Evolutionary conservation across 2,113 vertebrate genomes (phyloP).

Genomic region (Mustelus asterias): DNA sequence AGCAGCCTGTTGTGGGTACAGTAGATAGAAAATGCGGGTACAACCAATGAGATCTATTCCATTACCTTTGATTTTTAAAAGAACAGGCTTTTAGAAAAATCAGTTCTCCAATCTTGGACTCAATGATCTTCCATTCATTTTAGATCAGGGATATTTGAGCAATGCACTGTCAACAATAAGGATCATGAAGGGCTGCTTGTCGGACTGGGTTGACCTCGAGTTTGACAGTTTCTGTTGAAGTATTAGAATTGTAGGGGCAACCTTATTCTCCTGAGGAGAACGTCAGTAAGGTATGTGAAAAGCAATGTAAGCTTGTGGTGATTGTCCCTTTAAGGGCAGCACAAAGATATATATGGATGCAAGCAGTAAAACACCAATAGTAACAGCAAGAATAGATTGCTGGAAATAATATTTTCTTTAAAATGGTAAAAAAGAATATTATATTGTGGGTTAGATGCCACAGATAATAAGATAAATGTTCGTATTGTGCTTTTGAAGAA

Average conservation of each 20-base stretch:
- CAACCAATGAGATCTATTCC: too few species aligned
- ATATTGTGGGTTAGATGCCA: neutral
- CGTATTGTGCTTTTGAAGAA: constrained; percentile 9
- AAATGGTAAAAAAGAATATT: neutral
- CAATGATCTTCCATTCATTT: neutral
- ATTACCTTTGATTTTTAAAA: neutral
- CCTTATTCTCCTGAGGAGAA: neutral
- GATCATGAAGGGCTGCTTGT: neutral
- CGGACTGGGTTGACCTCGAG: neutral
- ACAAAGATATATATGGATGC: neutral
- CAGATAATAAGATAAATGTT: neutral
- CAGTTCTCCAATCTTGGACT: neutral
- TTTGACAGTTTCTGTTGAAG: neutral
- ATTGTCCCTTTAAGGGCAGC: too few species aligned
- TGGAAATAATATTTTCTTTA: neutral
- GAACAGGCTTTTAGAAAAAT: neutral
- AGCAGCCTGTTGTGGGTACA: neutral
- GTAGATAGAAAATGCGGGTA: neutral
- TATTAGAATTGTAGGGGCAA: neutral
- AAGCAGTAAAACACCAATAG: neutral
- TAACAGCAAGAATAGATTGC: neutral
- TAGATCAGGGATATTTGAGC: neutral
- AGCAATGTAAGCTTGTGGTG: neutral
- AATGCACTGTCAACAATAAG: neutral
- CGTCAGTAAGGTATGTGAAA: neutral